Evolutionary conservation across 2,113 vertebrate genomes (phyloP).

Genomic region (Donacobius atricapilla): DNA sequence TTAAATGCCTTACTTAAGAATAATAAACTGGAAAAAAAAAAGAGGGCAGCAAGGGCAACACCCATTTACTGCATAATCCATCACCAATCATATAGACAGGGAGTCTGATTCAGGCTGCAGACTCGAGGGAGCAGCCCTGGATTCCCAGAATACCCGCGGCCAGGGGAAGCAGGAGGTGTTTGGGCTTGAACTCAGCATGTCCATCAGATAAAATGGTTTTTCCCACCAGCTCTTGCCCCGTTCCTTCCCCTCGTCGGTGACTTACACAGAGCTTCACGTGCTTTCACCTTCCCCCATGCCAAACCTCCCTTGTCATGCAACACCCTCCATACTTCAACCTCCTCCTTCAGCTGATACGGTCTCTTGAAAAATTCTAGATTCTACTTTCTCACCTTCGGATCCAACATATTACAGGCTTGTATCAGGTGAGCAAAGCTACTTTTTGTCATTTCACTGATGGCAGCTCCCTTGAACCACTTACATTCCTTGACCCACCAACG

Average conservation of each 20-base stretch:
- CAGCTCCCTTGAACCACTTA: not conserved
- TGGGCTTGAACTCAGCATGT: not conserved
- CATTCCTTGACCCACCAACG: not conserved
- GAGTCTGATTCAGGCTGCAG: not conserved
- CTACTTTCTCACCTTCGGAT: constrained; percentile 21
- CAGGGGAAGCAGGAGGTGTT: not conserved
- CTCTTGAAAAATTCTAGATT: constrained; percentile 42
- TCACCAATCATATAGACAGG: not conserved
- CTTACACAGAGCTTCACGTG: not conserved
- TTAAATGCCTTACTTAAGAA: constrained; percentile 55
- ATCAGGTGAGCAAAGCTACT: constrained; percentile 23
- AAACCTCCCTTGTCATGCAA: not conserved
- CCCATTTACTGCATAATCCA: not conserved
- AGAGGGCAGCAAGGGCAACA: not conserved
- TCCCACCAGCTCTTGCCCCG: not conserved
- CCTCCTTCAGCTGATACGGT: not conserved
- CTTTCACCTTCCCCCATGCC: constrained; percentile 5
- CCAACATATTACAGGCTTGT: not conserved
- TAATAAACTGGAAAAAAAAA: not conserved
- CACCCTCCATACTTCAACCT: constrained; percentile 3
- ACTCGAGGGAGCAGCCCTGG: not conserved
- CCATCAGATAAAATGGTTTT: not conserved
- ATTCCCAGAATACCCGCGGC: not conserved
- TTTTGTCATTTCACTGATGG: not conserved
- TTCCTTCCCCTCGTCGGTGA: not conserved